A percentile compares a stretch with the other conserved stretches of the same genome.
Conservation (phyloP, 2,797 vertebrate species). For the Pampus argenteus region DNA sequence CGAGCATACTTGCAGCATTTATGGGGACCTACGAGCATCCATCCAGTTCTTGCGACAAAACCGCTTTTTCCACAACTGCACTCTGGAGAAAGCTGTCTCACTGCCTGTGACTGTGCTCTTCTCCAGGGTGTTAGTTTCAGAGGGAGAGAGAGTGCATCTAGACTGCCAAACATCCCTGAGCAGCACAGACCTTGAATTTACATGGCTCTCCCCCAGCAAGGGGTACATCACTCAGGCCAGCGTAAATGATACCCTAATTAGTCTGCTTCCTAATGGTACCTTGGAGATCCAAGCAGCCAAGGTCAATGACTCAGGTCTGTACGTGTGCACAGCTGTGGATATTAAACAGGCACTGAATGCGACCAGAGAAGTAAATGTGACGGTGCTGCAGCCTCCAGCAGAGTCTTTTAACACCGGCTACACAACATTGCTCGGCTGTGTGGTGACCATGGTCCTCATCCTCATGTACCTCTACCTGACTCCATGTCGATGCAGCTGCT, state of each 20-base stretch:
- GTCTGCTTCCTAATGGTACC: slow-evolving; percentile 88
- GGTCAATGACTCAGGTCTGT: slow-evolving; percentile 89
- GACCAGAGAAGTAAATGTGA: slow-evolving; percentile 91
- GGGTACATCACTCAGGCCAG: slow-evolving; percentile 85
- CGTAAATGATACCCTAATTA: slow-evolving; percentile 83
- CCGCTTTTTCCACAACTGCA: slow-evolving; percentile 91
- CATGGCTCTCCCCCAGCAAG: slow-evolving; percentile 90
- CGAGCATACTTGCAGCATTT: slow-evolving; percentile 88
- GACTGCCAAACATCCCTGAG: slow-evolving; percentile 87
- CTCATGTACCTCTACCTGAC: slow-evolving; percentile 93
- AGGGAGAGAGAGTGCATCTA: slow-evolving; percentile 84
- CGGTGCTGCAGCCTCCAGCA: slow-evolving; percentile 71
- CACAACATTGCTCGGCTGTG: slow-evolving; percentile 93
- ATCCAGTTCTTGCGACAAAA: slow-evolving; percentile 87
- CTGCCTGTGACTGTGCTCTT: slow-evolving; percentile 72
- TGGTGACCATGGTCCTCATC: slow-evolving; percentile 88
- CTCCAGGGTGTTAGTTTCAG: slow-evolving; percentile 76
- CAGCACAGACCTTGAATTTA: slow-evolving; percentile 77
- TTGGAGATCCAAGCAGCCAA: slow-evolving; percentile 86
- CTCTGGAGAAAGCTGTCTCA: slow-evolving; percentile 54
- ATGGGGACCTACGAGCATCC: slow-evolving; percentile 80
- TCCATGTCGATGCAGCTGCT: slow-evolving; percentile 88
- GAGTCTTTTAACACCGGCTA: slow-evolving; percentile 93
- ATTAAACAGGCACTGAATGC: slow-evolving; percentile 85
- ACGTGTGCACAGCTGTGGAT: slow-evolving; percentile 90